These are phyloP conservation scores for Semnornis frantzii DNA, from an alignment of 2,113 vertebrate genomes.

Conservation along the genomic window DNA sequence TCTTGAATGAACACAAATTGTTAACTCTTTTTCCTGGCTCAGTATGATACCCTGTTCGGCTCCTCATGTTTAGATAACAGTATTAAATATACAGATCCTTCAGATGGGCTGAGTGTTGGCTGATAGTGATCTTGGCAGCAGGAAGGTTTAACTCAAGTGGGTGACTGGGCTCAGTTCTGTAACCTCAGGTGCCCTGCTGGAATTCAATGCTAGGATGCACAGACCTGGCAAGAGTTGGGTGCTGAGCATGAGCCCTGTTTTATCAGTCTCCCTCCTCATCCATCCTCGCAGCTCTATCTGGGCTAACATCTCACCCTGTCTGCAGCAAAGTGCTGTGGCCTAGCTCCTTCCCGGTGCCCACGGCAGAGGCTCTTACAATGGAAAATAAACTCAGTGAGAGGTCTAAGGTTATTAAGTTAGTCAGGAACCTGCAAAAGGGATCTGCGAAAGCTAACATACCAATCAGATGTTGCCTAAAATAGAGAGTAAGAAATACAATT, in stretches of 20 bases:
- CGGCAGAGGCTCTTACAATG: background rate
- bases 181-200: background rate
- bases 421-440: background rate
- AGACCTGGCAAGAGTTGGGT: rapidly evolving
- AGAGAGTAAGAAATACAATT: background rate
- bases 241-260: rapidly evolving
- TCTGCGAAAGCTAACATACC: background rate
- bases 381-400: background rate
- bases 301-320: background rate
- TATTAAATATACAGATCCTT: background rate
- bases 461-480: background rate
- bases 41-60: background rate
- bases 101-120: background rate
- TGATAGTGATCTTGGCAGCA: background rate
- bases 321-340: background rate
- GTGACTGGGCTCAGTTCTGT: background rate
- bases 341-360: background rate
- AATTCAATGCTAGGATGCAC: background rate
- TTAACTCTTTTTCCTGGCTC: constrained; percentile 8
- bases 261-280: background rate
- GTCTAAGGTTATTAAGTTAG: background rate
- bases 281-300: background rate
- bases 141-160: background rate
- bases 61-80: background rate
- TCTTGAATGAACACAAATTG: constrained; percentile 7